Percentiles rank a stretch among this genome's conserved stretches.
Evolutionary conservation across 2,797 vertebrate species (phyloP).

Genomic region (Sebastes steindachneri): DNA sequence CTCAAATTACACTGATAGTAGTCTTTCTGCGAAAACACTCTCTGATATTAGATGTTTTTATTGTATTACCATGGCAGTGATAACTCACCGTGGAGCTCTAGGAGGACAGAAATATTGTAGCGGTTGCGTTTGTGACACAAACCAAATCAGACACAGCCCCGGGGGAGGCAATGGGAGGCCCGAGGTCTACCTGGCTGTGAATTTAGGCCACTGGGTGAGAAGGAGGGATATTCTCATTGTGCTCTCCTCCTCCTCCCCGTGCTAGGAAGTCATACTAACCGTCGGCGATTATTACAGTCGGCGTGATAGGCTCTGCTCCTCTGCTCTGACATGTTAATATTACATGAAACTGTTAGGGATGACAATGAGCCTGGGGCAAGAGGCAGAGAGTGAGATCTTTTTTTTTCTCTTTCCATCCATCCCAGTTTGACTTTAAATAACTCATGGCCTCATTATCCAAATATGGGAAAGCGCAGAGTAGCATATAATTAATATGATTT

Average conservation of each 20-base stretch:
- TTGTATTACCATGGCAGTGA: constrained; percentile 34
- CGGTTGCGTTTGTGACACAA: constrained; percentile 40
- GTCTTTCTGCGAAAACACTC: constrained; percentile 7
- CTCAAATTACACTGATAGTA: constrained; percentile 1
- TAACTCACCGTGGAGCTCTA: constrained; percentile 12
- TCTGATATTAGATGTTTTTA: constrained; percentile 17
- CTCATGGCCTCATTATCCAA: constrained; percentile 81
- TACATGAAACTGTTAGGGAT: constrained; percentile 80
- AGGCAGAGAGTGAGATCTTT: constrained; percentile 37
- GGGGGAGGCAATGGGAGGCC: constrained; percentile 19
- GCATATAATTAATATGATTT: constrained; percentile 68
- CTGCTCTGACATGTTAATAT: constrained; percentile 79
- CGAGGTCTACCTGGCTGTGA: constrained; percentile 59
- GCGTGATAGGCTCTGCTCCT: constrained; percentile 54
- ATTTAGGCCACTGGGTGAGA: constrained; percentile 72
- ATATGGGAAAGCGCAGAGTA: constrained; percentile 60
- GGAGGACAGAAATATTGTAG: constrained; percentile 35
- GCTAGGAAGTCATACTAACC: constrained; percentile 51
- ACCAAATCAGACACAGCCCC: constrained; percentile 46
- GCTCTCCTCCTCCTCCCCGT: constrained; percentile 18
- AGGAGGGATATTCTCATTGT: constrained; percentile 49
- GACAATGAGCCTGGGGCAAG: constrained; percentile 71
- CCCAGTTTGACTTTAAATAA: constrained; percentile 74
- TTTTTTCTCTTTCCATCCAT: constrained; percentile 16
- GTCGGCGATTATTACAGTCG: constrained; percentile 61